Percentiles rank a stretch among this genome's conserved stretches.
phyloP scores from a whole-genome alignment of 2,888 invertebrate genomes.

The Tricholauxania praeusta region DNA sequence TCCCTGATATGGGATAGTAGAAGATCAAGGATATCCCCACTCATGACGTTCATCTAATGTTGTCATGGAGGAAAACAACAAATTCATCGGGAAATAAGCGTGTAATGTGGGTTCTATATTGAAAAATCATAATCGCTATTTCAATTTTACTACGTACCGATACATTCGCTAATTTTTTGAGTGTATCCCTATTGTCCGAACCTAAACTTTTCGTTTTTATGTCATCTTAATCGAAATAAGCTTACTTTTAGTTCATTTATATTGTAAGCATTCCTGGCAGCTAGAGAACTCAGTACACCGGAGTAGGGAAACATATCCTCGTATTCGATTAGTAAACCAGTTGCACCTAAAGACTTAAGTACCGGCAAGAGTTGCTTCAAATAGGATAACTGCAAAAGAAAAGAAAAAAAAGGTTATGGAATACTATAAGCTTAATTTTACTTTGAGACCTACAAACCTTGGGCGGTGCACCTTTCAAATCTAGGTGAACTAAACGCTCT shows the following conservation, averaged over 20 bases:
- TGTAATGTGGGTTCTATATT: no score
- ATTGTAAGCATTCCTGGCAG: slow-evolving; percentile 72
- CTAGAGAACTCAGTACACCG: slow-evolving; percentile 71
- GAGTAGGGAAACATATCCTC: slow-evolving; percentile 86
- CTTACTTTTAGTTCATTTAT: slow-evolving; percentile 61
- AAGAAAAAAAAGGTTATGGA: neutral
- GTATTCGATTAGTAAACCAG: slow-evolving; percentile 81
- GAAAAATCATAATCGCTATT: no score
- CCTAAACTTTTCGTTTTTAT: neutral
- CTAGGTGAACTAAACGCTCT: slow-evolving; percentile 77
- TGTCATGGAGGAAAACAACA: no score
- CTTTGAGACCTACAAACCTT: slow-evolving; percentile 61
- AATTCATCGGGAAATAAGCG: no score
- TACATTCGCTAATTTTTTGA: no score
- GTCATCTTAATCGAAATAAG: slow-evolving; percentile 46
- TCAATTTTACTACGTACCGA: no score
- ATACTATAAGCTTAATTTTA: neutral
- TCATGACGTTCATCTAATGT: no score
- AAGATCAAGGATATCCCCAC: no score
- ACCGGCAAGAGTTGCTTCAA: slow-evolving; percentile 73
- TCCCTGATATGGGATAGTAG: no score
- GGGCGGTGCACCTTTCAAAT: slow-evolving; percentile 83
- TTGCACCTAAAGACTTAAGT: slow-evolving; percentile 75
- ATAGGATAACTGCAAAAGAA: slow-evolving; percentile 68
- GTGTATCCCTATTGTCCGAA: no score